Evolutionary conservation across 2,113 vertebrate species (phyloP), one percentile per base, ranked within the genome.

Genomic region (Verasper variegatus): DNA sequence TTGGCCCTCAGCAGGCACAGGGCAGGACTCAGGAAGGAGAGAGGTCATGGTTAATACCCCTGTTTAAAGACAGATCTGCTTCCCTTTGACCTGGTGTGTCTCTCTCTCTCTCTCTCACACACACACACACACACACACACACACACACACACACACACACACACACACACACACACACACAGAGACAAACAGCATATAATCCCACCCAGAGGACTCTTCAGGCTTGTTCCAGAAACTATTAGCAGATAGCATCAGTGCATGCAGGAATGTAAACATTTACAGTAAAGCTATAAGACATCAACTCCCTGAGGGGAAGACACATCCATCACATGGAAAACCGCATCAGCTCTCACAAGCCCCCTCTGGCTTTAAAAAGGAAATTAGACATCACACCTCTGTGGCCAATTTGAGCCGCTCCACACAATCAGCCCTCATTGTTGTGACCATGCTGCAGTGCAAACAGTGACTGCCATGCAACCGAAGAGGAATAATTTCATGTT

Each of bases 211-310:
- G 85, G 85, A 91, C 88, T 88, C 83, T 76, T 89, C 75, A 71
- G 79, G 85, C 81, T 85, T 68, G 86, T 91, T 90, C 81, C 90
- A 94, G 83, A 93, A 93, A 94, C 91, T 90, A 94, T 94, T 94
- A 94, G 91, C 87, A 93, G 94, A 95, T 94, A 94, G 85, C 87
- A 93, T 94, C 93, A 89, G 87, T 62, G 84, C 80, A 89, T 87
- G 82, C 76, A 82, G 92, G 92, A 94, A 94, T 94, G 93, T 94
- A 95, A 95, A 95, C 93, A 95, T 95, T 95, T 94, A 95, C 92
- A 94, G 92, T 94, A 85, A 88, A 91, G 85, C 88, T 79, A 90
- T 86, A 91, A 92, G 88, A 90, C 86, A 87, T 88, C 81, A 85
- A 70, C 81, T 91, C 71, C 89, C 86, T 64, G 74, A 12, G 68